These are phyloP conservation scores for Muntiacus reevesi DNA, from an alignment of 2,113 vertebrate species.

Conservation along the genomic window DNA sequence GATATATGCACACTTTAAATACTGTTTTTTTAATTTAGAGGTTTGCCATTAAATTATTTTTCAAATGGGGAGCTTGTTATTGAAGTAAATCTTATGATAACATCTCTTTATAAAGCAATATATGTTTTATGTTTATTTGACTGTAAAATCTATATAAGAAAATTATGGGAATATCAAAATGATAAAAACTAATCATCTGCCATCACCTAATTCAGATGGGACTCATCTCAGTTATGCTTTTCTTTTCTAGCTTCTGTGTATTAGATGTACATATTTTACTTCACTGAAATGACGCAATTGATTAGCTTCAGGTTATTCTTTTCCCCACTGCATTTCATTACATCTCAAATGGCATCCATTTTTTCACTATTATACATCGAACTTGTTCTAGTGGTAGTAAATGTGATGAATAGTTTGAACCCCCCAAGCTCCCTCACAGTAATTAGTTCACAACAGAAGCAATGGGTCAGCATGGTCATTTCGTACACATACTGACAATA, in stretches of 20 bases:
- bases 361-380: neutral
- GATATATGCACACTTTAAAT: neutral
- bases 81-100: neutral
- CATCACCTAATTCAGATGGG: neutral
- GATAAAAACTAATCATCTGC: neutral
- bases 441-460: neutral
- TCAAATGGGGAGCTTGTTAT: neutral
- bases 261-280: neutral
- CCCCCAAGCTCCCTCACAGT: neutral
- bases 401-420: neutral
- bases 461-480: rapidly evolving
- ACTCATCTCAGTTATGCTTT: neutral
- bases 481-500: neutral
- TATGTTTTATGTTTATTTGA: neutral
- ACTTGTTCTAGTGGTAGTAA: neutral
- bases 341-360: neutral
- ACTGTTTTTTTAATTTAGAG: neutral
- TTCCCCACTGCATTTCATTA: neutral
- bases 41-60: neutral
- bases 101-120: neutral
- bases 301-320: neutral
- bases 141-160: neutral
- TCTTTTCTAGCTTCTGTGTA: neutral
- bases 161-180: neutral
- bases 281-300: neutral